phyloP scores from a whole-genome alignment of 2,888 invertebrate genomes.

The Nomada fucata region DNA sequence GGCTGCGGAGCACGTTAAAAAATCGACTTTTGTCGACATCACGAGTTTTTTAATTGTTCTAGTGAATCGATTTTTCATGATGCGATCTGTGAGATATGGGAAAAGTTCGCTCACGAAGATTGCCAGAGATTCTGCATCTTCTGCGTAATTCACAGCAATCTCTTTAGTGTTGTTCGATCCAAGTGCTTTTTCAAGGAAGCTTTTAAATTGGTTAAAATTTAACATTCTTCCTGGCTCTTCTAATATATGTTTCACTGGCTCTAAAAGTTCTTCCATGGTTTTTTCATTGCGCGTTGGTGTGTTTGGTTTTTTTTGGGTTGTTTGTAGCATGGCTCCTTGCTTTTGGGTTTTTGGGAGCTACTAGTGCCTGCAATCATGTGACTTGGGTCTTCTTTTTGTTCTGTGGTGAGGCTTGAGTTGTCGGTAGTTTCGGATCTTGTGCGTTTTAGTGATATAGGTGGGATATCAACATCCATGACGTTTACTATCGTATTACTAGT shows the following conservation, averaged over 20 bases:
- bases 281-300: background rate
- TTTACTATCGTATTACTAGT: too few species aligned
- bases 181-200: slow-evolving; percentile 4
- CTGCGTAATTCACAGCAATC: slow-evolving; percentile 3
- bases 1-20: too few species aligned
- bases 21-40: background rate
- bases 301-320: background rate
- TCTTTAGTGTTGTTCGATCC: background rate
- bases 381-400: too few species aligned
- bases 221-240: slow-evolving; percentile 1
- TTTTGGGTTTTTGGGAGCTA: too few species aligned
- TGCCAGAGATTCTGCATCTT: background rate
- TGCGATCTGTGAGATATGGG: background rate
- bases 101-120: background rate
- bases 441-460: too few species aligned
- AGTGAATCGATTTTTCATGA: background rate
- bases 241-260: background rate
- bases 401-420: too few species aligned
- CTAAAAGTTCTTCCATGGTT: background rate
- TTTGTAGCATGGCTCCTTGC: too few species aligned
- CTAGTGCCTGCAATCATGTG: too few species aligned
- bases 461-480: too few species aligned
- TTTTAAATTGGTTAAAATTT: slow-evolving; percentile 6
- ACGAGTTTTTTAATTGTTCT: background rate
- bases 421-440: too few species aligned